These are phyloP conservation scores for Chydorus sphaericus DNA, from an alignment of 2,888 invertebrate species.

Conservation along the genomic window DNA sequence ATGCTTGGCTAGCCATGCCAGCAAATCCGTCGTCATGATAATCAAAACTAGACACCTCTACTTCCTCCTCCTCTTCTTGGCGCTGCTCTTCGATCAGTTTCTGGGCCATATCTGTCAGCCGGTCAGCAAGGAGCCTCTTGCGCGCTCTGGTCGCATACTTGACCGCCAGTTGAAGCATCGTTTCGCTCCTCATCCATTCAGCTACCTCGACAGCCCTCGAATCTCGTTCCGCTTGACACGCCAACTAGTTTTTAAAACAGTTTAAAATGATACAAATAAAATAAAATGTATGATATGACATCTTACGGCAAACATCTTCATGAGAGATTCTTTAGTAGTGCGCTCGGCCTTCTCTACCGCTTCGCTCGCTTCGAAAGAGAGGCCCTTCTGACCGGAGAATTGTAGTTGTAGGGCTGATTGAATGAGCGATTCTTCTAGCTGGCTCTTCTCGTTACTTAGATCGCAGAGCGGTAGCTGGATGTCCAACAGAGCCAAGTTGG, in stretches of 20 bases:
- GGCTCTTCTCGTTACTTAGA: slow-evolving; percentile 58
- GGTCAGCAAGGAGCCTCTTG: slow-evolving; percentile 60
- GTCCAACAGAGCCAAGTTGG: slow-evolving; percentile 49
- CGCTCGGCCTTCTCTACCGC: slow-evolving; percentile 42
- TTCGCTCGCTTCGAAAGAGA: slow-evolving; percentile 13
- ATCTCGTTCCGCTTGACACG: slow-evolving; percentile 69
- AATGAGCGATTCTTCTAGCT: slow-evolving; percentile 44
- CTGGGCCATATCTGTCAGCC: slow-evolving; percentile 44
- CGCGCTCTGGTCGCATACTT: slow-evolving; percentile 72
- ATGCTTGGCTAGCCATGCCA: too few species aligned
- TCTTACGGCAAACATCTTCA: slow-evolving; percentile 61
- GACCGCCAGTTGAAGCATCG: slow-evolving; percentile 65
- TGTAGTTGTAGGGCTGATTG: slow-evolving; percentile 18
- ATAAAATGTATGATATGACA: neutral
- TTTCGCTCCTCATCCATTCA: slow-evolving; percentile 59
- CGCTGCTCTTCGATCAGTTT: slow-evolving; percentile 22
- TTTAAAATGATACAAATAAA: slow-evolving; percentile 6
- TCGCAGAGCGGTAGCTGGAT: slow-evolving; percentile 59
- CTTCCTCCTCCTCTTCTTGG: slow-evolving; percentile 16
- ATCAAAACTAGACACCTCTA: too few species aligned
- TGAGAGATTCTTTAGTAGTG: slow-evolving; percentile 56
- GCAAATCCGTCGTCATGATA: too few species aligned
- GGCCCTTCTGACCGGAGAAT: neutral
- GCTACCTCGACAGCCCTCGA: slow-evolving; percentile 74
- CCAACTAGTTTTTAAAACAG: slow-evolving; percentile 41